Evolutionary conservation across 2,113 vertebrate genomes (phyloP), one percentile per base, ranked within the genome.

Genomic region (Cnemophilus loriae): DNA sequence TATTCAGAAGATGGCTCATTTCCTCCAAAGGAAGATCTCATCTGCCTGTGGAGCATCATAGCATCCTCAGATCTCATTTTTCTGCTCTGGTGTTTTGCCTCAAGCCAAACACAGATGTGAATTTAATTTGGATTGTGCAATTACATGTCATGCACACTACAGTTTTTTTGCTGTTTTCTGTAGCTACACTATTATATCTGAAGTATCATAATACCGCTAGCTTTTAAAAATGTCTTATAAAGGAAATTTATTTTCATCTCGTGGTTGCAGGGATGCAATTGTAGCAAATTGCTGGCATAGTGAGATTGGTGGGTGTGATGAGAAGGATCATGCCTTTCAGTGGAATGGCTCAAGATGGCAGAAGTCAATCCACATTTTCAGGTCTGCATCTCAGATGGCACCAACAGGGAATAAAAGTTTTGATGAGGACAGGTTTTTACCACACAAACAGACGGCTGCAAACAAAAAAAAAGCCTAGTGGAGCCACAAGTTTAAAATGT

Each of bases 41-140:
- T 92, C 67, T 83, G 65, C 35, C 1, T 1, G 26, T 94, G 35
- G 63, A 91, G 24, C 30, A 39, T 85, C 50, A 44, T 37, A 52
- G 24, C 49, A 69, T 79, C 13, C 50, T 61, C 53, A 59, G 46
- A 61, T 59, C 42, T 90, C 82, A 65, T 80, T 93, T 93, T 96
- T 90, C 89, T 91, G 78, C 91, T 85, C 55, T 83, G 44, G 52
- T 91, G 57, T 91, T 95, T 93, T 91, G 78, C 74, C 67, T 90
- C 63, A 42, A 87, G 91, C 47, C 55, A 87, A 87, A 91, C 9
- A 7, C 75, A 94, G 91, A 96, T 87, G 64, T 79, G 74, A 79
- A 35, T 83, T 87, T 95, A 94, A 93, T 96, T 93, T 83, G 37
- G 37, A 68, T 47, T 73, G 33, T 89, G 41, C 49, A 74, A 73